These are phyloP conservation scores for Platysteira castanea DNA, from an alignment of 2,113 vertebrate genomes.

Conservation along the genomic window DNA sequence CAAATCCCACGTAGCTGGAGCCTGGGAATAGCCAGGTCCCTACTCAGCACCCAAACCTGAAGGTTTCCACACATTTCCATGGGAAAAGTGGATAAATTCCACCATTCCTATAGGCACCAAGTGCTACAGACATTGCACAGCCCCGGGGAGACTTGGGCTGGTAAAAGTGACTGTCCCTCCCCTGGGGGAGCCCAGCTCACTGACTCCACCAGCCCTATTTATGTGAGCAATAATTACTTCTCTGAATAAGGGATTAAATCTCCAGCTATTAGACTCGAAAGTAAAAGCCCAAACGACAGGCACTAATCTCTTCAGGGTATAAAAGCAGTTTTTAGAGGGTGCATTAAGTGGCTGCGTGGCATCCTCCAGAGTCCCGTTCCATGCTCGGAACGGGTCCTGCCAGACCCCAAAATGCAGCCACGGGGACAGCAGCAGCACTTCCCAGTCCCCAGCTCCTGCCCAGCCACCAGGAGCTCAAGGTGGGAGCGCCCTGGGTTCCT, in stretches of 20 bases:
- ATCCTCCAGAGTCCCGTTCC: neutral
- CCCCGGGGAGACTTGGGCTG: neutral
- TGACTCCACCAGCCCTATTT: conserved; percentile 34
- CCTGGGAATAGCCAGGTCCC: neutral
- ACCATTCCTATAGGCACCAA: neutral
- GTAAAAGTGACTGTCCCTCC: neutral
- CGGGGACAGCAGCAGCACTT: neutral
- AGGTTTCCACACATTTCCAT: neutral
- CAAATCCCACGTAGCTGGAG: rapidly evolving
- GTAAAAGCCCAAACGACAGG: conserved; percentile 25
- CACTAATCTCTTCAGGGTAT: conserved; percentile 10
- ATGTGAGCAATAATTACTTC: conserved; percentile 35
- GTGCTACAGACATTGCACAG: neutral
- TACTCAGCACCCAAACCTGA: neutral
- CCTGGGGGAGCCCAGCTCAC: neutral
- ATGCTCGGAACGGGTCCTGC: neutral
- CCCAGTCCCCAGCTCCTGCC: neutral
- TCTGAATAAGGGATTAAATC: conserved; percentile 29
- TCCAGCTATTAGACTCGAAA: conserved; percentile 1
- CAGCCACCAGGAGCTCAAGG: neutral
- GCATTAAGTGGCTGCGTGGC: neutral
- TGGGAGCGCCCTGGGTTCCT: neutral
- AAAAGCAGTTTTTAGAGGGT: conserved; percentile 2
- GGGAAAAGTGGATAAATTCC: neutral
- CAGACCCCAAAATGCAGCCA: neutral